Conservation (phyloP, 2,888 invertebrate species). For the Molorchus minor region DNA sequence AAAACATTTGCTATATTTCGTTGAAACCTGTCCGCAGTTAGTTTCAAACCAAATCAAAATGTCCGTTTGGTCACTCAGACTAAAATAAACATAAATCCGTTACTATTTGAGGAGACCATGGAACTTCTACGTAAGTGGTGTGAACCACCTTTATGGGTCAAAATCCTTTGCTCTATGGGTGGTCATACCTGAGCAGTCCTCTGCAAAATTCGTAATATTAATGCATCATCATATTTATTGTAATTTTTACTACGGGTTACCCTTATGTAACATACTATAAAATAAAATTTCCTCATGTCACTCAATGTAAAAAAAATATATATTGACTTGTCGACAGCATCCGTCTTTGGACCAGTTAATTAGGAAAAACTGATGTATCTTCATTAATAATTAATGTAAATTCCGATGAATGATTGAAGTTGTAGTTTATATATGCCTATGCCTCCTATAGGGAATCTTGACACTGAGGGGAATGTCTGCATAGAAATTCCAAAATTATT, state of each 20-base stretch:
- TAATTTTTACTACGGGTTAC: constrained; percentile 4
- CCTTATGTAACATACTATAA: constrained; percentile 1
- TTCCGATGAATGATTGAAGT: constrained; percentile 3
- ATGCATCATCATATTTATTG: constrained; percentile 5
- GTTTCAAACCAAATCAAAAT: no score
- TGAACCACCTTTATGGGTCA: constrained; percentile 42
- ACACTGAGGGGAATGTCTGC: no score
- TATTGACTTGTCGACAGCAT: background rate
- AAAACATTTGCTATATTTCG: no score
- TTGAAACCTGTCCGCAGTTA: no score
- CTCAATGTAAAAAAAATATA: background rate
- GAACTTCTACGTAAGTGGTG: constrained; percentile 32
- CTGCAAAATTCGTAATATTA: constrained; percentile 31
- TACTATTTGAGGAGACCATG: constrained; percentile 13
- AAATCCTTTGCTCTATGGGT: constrained; percentile 42
- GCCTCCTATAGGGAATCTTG: no score
- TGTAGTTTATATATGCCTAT: no score
- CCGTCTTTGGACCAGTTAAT: constrained; percentile 7
- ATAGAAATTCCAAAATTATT: no score
- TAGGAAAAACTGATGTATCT: constrained; percentile 12
- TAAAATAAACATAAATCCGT: background rate
- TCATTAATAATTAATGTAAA: constrained; percentile 16
- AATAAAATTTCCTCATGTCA: background rate
- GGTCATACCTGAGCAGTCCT: constrained; percentile 42
- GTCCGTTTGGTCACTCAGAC: background rate